Conservation (phyloP, 2,888 invertebrate genomes). For the Neoscelio sp. region DNA sequence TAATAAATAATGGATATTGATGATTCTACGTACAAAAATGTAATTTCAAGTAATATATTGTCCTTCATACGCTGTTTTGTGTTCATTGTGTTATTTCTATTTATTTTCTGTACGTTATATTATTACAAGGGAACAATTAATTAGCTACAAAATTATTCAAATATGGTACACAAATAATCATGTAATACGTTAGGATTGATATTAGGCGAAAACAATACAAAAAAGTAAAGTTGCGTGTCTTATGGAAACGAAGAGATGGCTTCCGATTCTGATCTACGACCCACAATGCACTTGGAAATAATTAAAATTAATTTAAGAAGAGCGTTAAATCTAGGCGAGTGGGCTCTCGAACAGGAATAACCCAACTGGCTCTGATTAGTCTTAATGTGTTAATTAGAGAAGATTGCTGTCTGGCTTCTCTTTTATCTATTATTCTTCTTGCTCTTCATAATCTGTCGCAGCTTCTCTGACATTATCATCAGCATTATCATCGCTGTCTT, state of each 20-base stretch:
- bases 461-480: conserved; percentile 64
- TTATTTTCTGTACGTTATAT: no score
- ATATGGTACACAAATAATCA: no score
- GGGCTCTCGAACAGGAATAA: conserved; percentile 79
- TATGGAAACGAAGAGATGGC: conserved; percentile 39
- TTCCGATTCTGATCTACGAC: conserved; percentile 70
- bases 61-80: no score
- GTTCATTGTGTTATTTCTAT: no score
- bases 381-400: conserved; percentile 82
- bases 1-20: no score
- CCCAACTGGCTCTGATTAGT: conserved; percentile 81
- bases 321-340: conserved; percentile 82
- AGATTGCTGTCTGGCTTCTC: conserved; percentile 78
- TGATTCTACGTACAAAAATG: no score
- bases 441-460: conserved; percentile 55
- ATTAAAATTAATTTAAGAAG: conserved; percentile 82
- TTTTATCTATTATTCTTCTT: conserved; percentile 63
- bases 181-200: conserved; percentile 15
- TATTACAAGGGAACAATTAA: no score
- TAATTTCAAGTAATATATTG: no score
- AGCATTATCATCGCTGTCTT: conserved; percentile 25
- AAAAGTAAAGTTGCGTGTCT: conserved; percentile 33
- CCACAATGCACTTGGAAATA: conserved; percentile 77
- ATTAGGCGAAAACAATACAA: no score
- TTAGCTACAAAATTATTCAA: no score